phyloP scores from a whole-genome alignment of 92 coral and sea anemone genomes.

The Zoanthus gigantus region DNA sequence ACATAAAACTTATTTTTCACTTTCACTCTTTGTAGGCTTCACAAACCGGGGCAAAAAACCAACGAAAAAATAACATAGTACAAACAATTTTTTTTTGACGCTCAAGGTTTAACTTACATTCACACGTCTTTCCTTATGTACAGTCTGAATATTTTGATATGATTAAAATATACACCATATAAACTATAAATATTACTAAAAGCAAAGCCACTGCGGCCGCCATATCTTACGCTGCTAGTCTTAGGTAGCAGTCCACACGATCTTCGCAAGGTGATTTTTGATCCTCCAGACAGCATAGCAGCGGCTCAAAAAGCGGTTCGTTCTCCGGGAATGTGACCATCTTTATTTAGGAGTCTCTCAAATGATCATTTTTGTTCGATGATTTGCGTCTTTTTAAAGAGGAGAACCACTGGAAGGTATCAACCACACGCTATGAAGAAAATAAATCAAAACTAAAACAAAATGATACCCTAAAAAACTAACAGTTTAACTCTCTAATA shows the following conservation, averaged over 20 bases:
- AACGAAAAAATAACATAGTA: too few species aligned
- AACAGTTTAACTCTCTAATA: neutral
- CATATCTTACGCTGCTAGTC: constrained; percentile 36
- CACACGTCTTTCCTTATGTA: too few species aligned
- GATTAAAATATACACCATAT: neutral
- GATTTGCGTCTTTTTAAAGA: too few species aligned
- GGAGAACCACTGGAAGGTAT: neutral
- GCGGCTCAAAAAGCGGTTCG: constrained; percentile 43
- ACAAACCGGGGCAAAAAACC: too few species aligned
- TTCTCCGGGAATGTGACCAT: constrained; percentile 42
- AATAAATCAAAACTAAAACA: neutral
- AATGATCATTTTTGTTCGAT: neutral
- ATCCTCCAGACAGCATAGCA: constrained; percentile 35
- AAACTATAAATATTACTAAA: neutral
- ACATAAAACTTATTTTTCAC: too few species aligned
- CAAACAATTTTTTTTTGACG: too few species aligned
- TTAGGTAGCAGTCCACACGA: constrained; percentile 37
- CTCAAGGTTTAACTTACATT: too few species aligned
- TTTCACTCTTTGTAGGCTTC: too few species aligned
- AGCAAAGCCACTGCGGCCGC: neutral
- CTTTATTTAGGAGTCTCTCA: neutral
- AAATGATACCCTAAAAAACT: neutral
- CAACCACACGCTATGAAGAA: neutral
- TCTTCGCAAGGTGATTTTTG: constrained; percentile 26
- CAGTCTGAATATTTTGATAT: too few species aligned